Base-by-base conservation (phyloP, 2,797 vertebrate genomes). In the Meda fulgida region DNA sequence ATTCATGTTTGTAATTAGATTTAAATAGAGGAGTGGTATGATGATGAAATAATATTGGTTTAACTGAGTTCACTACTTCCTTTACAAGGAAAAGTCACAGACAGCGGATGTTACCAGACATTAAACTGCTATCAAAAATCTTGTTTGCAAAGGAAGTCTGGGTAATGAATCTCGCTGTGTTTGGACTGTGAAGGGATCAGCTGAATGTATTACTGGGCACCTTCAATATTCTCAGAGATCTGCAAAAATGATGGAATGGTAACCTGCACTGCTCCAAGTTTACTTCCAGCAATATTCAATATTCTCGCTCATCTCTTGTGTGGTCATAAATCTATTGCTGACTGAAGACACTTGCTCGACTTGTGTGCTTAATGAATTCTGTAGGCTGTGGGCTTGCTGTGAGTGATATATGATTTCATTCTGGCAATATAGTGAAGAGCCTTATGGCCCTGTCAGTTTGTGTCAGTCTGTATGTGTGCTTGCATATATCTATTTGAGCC, bases 371-470 rank as follows among this genome's bases (percentile, higher is more conserved):
- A 48, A 84, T 88, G 78, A 67, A 40, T 86, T 65, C 69, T 38
- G 65, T 40, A 82, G 70, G 76, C 70, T 34, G 81, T n/a, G 60
- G 58, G 21, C 78, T 81, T 40, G 83, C 46, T 18, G 29, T 82
- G 36, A 66, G 31, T 76, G 77, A 63, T 66, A 76, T 65, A 80
- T 78, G 60, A 29, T 75, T 83, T 86, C 34, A 84, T 88, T 88
- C 77, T 80, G 31, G 40, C 8, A n/a, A 23, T 51, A 23, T 51
- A 76, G 70, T 58, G 67, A 75, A 34, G 48, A 77, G 77, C 66
- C 53, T 78, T 85, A 73, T 43, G 72, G 16, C 34, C 38, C 43
- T 73, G 26, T 87, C 23, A 40, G 29, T 67, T n/a, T 87, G 29
- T 79, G 67, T 79, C 48, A 26, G 34, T 58, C 36, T 34, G 48